Base-by-base conservation (phyloP, 1,140 invertebrate species). In the Hestina assimilis region DNA sequence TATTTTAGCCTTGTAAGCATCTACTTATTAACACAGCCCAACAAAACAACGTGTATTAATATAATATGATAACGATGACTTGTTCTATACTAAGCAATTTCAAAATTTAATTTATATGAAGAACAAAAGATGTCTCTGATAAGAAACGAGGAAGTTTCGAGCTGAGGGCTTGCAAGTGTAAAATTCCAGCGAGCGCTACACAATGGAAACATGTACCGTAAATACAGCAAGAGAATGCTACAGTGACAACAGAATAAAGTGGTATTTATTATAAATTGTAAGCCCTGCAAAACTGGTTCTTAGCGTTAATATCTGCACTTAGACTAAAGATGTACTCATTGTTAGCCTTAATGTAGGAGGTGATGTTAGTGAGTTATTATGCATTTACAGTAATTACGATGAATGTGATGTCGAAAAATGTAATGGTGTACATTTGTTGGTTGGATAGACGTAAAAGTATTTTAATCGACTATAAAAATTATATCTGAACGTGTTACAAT, bases 401-500 rank as follows among this genome's bases (percentile, higher is more conserved):
- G 33, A 14, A 20, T 38, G 8, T 38, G 19, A 12, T 17, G 17
- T 38, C n/a, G 3, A 33, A 33, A 33, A 29, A 11, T 33, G 15
- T n/a, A 38, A 38, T 9, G 33, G 9, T 38, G 33, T 9, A 19
- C 1, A 38, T 38, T 19, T 17, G 19, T n/a, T 38, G 33, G 15
- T 17, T 38, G 33, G 12, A 40, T 40, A 40, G 20, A 40, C 31
- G 14, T 48, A 35, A 35, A 38, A 38, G 7, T 38, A 38, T 35
- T 51, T 48, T 51, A 26, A 28, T 51, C 47, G 38, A 7, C 26
- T 21, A 35, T 51, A 51, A 51, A 50, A 51, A 19, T 15, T 26
- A 40, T 38, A 40, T 40, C 19, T 12, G 33, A 35, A 19, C 15
- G n/a, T 38, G 33, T 17, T 38, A 8, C 7, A 40, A 40, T 33